Percentiles rank a stretch among this genome's conserved stretches.
These are phyloP conservation scores for Avahi laniger DNA, from an alignment of 2,797 vertebrate genomes.

Conservation along the genomic window DNA sequence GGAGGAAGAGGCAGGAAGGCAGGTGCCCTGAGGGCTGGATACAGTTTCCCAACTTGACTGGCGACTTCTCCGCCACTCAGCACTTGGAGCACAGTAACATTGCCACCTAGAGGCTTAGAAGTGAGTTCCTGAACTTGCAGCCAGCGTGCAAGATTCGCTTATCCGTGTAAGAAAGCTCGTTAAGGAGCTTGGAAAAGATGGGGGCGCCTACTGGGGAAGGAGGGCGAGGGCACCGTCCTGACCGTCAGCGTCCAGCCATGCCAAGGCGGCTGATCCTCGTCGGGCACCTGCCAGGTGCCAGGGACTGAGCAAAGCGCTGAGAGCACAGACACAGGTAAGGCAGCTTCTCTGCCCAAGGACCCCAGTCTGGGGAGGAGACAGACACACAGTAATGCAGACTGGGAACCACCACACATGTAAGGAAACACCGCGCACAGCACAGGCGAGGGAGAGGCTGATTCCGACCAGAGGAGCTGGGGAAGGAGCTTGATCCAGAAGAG, in stretches of 20 bases:
- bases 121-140: background rate
- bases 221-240: fast-evolving
- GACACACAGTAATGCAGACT: background rate
- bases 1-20: background rate
- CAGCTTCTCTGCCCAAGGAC: background rate
- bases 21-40: background rate
- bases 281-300: background rate
- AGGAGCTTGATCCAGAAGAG: background rate
- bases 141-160: fast-evolving
- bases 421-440: background rate
- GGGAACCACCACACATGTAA: background rate
- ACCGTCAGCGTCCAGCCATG: background rate
- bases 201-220: too few species aligned
- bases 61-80: too few species aligned
- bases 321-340: background rate
- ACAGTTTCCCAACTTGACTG: background rate
- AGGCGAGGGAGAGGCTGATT: background rate
- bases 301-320: background rate
- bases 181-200: background rate
- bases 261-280: background rate
- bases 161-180: background rate
- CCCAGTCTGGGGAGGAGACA: background rate
- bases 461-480: background rate
- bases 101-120: constrained; percentile 84
- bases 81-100: constrained; percentile 79